Conservation (phyloP, 1,140 invertebrate genomes). For the Pogonomyrmex barbatus region DNA sequence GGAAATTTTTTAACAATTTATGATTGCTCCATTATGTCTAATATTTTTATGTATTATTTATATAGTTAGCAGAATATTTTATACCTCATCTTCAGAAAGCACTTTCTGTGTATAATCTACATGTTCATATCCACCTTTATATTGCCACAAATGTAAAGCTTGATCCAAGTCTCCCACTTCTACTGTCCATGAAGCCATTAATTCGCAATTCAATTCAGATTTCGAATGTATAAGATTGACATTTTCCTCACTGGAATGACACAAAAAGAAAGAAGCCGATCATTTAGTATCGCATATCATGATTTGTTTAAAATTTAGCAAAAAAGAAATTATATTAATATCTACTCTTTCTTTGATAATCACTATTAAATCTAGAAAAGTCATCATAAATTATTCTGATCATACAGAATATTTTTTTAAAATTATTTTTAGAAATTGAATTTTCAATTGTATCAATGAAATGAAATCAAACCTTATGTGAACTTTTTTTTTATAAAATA, state of each 20-base stretch:
- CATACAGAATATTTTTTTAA: too few relatives aligned
- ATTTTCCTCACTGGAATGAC: slow-evolving; percentile 91
- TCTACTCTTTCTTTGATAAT: neutral
- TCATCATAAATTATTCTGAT: too few relatives aligned
- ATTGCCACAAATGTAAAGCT: slow-evolving; percentile 97
- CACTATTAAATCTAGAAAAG: neutral
- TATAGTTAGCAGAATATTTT: slow-evolving; percentile 6
- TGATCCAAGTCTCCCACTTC: slow-evolving; percentile 99
- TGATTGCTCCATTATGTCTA: slow-evolving; percentile 12
- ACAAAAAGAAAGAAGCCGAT: slow-evolving; percentile 28
- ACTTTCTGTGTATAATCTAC: slow-evolving; percentile 93
- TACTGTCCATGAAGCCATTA: slow-evolving; percentile 95
- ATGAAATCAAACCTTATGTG: too few relatives aligned
- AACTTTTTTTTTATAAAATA: too few relatives aligned
- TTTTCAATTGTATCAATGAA: too few relatives aligned
- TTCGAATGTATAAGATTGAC: slow-evolving; percentile 92
- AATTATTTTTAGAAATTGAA: too few relatives aligned
- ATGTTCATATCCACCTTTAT: slow-evolving; percentile 95
- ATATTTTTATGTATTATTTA: slow-evolving; percentile 12
- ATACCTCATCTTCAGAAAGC: slow-evolving; percentile 91
- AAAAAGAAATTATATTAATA: slow-evolving; percentile 1
- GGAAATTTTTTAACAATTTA: slow-evolving; percentile 67
- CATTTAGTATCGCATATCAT: slow-evolving; percentile 18
- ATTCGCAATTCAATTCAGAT: slow-evolving; percentile 90
- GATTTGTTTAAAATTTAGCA: slow-evolving; percentile 31